Base-by-base conservation (phyloP, 2,888 invertebrate species). In the Ornithoptera alexandrae region DNA sequence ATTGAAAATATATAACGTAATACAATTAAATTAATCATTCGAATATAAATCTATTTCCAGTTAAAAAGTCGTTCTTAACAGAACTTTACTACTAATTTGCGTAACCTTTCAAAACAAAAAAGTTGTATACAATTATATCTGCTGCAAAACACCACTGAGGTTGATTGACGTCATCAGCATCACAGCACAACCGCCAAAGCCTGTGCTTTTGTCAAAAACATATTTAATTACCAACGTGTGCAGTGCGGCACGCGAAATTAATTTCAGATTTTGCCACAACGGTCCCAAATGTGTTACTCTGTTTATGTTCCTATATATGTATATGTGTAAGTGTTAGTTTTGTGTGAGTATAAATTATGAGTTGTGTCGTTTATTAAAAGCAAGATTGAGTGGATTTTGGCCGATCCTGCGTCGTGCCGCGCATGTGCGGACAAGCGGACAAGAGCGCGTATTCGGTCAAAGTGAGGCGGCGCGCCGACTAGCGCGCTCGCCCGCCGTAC, bases 401-500 rank as follows among this genome's bases (percentile, higher is more conserved):
- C 86, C 90, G 87, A 89, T 92, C 90, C 90, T 90, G 87, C 77
- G 80, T 81, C 78, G 76, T 78, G 83, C 71, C 79, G 85, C 90
- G 90, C 90, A 75, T 91, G 92, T 92, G 92, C 89, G 81, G 83
- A 84, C 82, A 83, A 77, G 77, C 76, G 75, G 82, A 80, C 79
- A 76, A 77, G 81, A 85, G 79, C 83, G 82, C 81, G 81, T 77
- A 79, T 83, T 86, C 86, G 88, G 87, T 90, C 83, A 85, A 84
- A 89, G 83, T 81, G 79, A 84, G 92, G 85, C 93, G 93, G 87
- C 93, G 93, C 82, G 94, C 92, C 84, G 92, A 91, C 77, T 93
- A 88, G 87, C 93, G 93, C 85, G 94, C 89, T 82, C 93, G 93
- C 90, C 93, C 84, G 93, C 93, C 93, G 81, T 81, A 84, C 80